Evolutionary conservation across 2,113 vertebrate species (phyloP), one percentile per base, ranked within the genome.

Genomic region (Nesoenas mayeri): DNA sequence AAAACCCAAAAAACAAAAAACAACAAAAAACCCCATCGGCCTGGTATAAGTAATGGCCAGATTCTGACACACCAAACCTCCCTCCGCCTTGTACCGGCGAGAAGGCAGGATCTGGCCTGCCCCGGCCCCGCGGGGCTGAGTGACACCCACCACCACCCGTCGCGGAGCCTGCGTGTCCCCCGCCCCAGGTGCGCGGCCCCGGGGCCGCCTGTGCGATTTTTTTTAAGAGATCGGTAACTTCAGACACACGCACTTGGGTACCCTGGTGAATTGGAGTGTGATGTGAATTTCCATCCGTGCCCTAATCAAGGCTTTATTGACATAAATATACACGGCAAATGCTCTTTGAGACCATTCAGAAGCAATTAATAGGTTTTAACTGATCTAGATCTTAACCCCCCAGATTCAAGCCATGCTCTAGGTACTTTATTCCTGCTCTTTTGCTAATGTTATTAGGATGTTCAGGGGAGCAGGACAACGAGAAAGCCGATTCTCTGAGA

Each of bases 311-410:
- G 75, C 57, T 83, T 85, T 94, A 88, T 67, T 89, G 88, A 93
- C 95, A 85, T 22, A 94, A 91, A 95, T 60, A 92, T 28, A 88
- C 60, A 38, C 22, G 69, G 75, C 40, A 51, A 94, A 91, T 34
- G 95, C 92, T 88, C 95, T 79, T 21, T 60, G 95, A 95, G 90
- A 91, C 88, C 85, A 92, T 79, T 92, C 93, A 93, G 88, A 81
- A 69, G 92, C 89, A 86, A 93, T 95, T 94, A 92, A 95, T 86
- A 29, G 11, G 48, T 92, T 95, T 94, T 96, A 96, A 94, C 92
- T 58, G 92, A 85, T 89, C 92, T 82, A 86, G 92, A 88, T 65
- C 91, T 81, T 94, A 88, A 94, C 79, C 95, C 85, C 61, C 61
- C 17, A 85, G 91, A 72, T 36, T 50, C 84, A 51, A 92, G 66